Evolutionary conservation across 2,888 invertebrate genomes (phyloP), one percentile per base, ranked within the genome.

Genomic region (Oscheius onirici): DNA sequence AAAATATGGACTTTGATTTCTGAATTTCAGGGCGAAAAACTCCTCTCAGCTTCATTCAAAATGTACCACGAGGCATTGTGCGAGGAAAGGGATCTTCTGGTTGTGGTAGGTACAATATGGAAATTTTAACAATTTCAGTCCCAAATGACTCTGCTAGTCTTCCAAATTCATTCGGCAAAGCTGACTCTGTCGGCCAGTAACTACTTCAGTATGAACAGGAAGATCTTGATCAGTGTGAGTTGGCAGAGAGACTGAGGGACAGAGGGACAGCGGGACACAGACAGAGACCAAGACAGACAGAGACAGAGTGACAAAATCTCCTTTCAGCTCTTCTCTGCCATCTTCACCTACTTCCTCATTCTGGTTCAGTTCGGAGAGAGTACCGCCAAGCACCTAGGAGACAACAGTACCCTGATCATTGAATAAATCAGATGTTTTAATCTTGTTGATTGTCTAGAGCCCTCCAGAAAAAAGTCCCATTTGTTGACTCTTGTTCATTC

Each of bases 341-440:
- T 79, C n/a, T 70, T 79, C 67, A 79, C 79, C 68, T 79, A 79
- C 54, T 79, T 79, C 72, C 69, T 79, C 26, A 77, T 79, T 61
- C 68, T 79, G 22, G 41, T 69, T 13, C 69, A 69, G 51, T 69
- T 69, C 41, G 67, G 43, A 26, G 65, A 55, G 26, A 46, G 46
- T 46, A 46, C 46, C 3, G 46, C 46, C 15, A 46, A 34, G 34
- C 3, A 34, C 34, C 34, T 34, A 8, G 34, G 34, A 34, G 34
- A 34, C 34, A 34, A 34, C 34, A 34, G 34, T 34, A 34, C 34
- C 34, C 8, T 34, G 34, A 34, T 34, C 34, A 34, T 3, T 34
- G 34, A 34, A 6, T 34, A 6, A 34, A 6, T 6, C 3, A 34
- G 0, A 6, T 34, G 34, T 34, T 34, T 6, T 34, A 34, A 34